Evolutionary conservation across 2,888 invertebrate species (phyloP), one percentile per base, ranked within the genome.

Genomic region (Lissocephala sabroskyi): DNA sequence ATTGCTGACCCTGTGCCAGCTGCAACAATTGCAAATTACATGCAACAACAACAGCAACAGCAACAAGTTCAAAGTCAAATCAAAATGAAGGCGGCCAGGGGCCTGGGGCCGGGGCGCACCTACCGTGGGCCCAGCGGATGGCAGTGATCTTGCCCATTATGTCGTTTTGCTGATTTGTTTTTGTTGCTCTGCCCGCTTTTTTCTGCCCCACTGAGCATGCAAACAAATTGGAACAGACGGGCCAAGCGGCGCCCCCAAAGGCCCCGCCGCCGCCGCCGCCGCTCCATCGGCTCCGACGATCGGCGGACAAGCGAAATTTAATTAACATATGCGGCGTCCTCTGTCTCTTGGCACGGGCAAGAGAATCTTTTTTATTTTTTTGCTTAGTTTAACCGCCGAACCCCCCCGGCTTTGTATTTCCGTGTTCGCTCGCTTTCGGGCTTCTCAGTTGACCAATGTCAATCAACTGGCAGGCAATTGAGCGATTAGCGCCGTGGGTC

Each of bases 181-280:
- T n/a, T n/a, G n/a, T n/a, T n/a, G n/a, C 41, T 66, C 7, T 70
- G 49, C 4, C 9, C 26, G 4, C 26, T 26, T 52, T 63, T 68
- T 74, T 77, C 70, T 56, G 71, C 77, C 70, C 55, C 50, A 49
- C 77, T 54, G 59, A 70, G 71, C 71, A 71, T 71, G 71, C 71
- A 74, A 71, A 76, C 62, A 52, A 73, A 71, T 75, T 67, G 65
- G n/a, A 71, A 23, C 23, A 35, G 35, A 5, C 6, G 16, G 65
- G 52, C 52, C 45, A 50, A n/a, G 49, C 55, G 61, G 64, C 47
- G 42, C 35, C 35, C 23, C 23, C 7, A 23, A 23, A 7, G 4
- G 23, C 23, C 23, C 23, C 7, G 4, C 7, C 23, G 3, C 23
- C 7, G 4, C 7, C 23, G 3, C 23, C 7, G 4, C 7, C 32